Evolutionary conservation across 2,113 vertebrate species (phyloP), one percentile per base, ranked within the genome.

Genomic region (Boleophthalmus pectinirostris): DNA sequence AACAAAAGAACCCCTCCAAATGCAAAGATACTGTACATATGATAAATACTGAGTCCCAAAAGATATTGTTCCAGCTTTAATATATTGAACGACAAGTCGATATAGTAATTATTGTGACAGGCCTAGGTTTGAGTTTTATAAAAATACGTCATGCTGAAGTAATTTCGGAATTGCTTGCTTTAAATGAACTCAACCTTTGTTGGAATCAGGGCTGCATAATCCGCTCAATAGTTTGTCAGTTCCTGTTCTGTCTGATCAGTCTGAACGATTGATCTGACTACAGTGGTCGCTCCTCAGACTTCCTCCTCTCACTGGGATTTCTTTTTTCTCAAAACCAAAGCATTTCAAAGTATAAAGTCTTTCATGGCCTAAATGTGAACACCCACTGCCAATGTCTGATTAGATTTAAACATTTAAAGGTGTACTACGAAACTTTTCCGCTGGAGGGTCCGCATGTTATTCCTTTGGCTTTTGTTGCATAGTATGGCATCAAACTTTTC

Each of bases 211-310:
- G 58, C 58, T 33, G 58, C 23, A 61, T 61, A 61, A 64, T 64
- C 61, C 33, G 18, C 61, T 64, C 14, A 18, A 29, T 33, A 18
- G 13, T 33, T 61, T 64, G 64, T 66, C 14, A 23, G 35, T 46
- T n/a, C 43, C 7, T 23, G 58, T 66, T 45, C 21, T 46, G n/a
- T 45, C 68, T 43, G 65, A 79, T 57, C 54, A 66, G 38, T 68
- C 80, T 68, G 79, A 85, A 57, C 78, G 71, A 78, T 69, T 73
- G 73, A 80, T 71, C 63, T 47, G 77, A 81, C 69, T 33, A 24
- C 54, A 12, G 60, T 24, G 61, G 78, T 80, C 63, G 60, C 47
- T 43, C 18, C 1, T 0, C 72, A 49, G 68, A 35, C 51, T 79
- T 70, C 65, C 24, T 66, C 66, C 15, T 49, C 73, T 80, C 77